Conservation (phyloP, 2,888 invertebrate genomes). For the Strigamia crassipes region DNA sequence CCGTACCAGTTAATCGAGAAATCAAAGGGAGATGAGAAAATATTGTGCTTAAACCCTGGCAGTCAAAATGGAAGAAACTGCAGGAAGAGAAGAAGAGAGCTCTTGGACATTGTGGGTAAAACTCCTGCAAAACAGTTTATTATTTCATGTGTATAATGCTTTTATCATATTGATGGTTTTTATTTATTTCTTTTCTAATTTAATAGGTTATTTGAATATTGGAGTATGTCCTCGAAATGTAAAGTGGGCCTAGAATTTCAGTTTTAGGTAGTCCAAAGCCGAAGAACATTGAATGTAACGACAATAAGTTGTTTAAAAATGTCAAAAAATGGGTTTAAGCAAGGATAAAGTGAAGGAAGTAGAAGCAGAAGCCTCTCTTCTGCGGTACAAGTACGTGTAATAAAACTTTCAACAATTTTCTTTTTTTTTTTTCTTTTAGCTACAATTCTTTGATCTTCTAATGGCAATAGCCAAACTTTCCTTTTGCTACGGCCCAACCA, state of each 20-base stretch:
- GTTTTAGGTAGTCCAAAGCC: background rate
- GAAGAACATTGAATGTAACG: slow-evolving; percentile 28
- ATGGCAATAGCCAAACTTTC: slow-evolving; percentile 12
- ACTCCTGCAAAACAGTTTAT: background rate
- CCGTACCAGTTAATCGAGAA: background rate
- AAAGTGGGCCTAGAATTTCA: background rate
- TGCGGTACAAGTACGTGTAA: background rate
- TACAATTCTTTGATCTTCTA: background rate
- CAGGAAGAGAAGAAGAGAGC: slow-evolving; percentile 40
- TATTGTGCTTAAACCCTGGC: slow-evolving; percentile 38
- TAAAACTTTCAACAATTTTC: background rate
- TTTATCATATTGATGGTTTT: background rate
- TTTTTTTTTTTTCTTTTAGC: background rate
- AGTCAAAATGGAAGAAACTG: slow-evolving; percentile 40
- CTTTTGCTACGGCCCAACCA: background rate
- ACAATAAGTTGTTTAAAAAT: background rate
- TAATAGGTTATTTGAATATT: background rate
- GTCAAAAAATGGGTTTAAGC: background rate
- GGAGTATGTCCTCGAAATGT: background rate
- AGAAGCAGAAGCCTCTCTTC: slow-evolving; percentile 23
- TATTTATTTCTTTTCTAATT: background rate
- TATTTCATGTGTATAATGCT: background rate
- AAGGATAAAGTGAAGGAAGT: background rate
- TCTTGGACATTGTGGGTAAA: slow-evolving; percentile 6
- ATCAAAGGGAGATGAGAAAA: background rate